A percentile compares a stretch with the other conserved stretches of the same genome.
phyloP scores from a whole-genome alignment of 1,140 invertebrate genomes.

The Leucophenga varia region DNA sequence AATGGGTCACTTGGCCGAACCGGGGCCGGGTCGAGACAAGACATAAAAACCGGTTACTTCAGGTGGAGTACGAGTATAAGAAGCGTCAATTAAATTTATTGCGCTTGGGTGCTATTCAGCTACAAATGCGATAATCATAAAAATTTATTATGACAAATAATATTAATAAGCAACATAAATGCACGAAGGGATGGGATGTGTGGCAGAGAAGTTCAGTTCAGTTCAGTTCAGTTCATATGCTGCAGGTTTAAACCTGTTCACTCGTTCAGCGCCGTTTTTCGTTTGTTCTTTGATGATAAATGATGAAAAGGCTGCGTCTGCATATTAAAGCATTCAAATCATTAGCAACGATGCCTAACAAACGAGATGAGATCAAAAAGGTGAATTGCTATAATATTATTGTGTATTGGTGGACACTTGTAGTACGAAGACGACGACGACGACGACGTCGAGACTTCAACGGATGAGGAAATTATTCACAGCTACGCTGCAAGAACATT shows the following conservation, averaged over 20 bases:
- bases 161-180: slow-evolving; percentile 20
- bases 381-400: not conserved
- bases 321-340: slow-evolving; percentile 46
- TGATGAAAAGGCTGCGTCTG: slow-evolving; percentile 28
- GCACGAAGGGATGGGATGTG: too few relatives aligned
- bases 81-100: too few relatives aligned
- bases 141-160: slow-evolving; percentile 26
- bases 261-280: too few relatives aligned
- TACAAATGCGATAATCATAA: slow-evolving; percentile 14
- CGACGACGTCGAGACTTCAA: too few relatives aligned
- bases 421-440: too few relatives aligned
- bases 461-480: slow-evolving; percentile 54
- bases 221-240: too few relatives aligned
- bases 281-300: slow-evolving; percentile 41
- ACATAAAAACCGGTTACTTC: too few relatives aligned
- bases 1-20: not conserved
- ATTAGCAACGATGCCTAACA: slow-evolving; percentile 52
- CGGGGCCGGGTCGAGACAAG: too few relatives aligned
- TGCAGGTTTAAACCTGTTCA: too few relatives aligned
- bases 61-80: too few relatives aligned
- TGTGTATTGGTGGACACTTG: too few relatives aligned
- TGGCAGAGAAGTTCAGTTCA: too few relatives aligned
- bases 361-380: slow-evolving; percentile 31
- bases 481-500: slow-evolving; percentile 39
- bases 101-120: not conserved